These are phyloP conservation scores for Siniperca scherzeri DNA, from an alignment of 2,797 vertebrate species.

Conservation along the genomic window DNA sequence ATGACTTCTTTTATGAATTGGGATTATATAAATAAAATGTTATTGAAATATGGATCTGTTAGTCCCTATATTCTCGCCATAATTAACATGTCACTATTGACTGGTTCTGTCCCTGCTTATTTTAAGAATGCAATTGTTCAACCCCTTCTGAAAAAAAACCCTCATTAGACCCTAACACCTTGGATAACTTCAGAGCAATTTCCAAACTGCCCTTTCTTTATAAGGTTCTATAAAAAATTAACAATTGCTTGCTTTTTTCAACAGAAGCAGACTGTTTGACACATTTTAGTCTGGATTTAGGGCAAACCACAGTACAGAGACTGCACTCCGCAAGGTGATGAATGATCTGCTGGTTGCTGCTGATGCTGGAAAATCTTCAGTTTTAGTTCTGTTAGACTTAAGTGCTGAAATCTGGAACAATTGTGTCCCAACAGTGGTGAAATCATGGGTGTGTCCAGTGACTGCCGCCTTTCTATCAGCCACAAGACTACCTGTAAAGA, in stretches of 20 bases:
- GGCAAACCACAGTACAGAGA: no score
- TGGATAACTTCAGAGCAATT: neutral
- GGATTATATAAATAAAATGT: no score
- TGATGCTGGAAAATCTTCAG: neutral
- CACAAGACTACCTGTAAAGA: no score
- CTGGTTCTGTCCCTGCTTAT: neutral
- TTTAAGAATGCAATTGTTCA: neutral
- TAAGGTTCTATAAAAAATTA: neutral
- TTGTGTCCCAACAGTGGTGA: no score
- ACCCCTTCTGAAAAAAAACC: neutral
- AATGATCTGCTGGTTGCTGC: neutral
- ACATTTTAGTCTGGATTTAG: neutral
- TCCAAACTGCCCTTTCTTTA: neutral
- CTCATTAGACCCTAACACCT: neutral
- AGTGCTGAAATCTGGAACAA: neutral
- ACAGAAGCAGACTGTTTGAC: neutral
- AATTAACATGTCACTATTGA: constrained; percentile 8
- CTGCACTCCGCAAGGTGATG: neutral
- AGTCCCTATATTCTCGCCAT: neutral
- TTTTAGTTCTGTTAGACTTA: neutral
- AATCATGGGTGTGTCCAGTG: no score
- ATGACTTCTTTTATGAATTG: no score
- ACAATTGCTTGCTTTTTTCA: neutral
- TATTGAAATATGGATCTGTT: neutral
- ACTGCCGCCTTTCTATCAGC: no score